phyloP scores from a whole-genome alignment of 2,797 vertebrate genomes.

The Sebastes alutus region DNA sequence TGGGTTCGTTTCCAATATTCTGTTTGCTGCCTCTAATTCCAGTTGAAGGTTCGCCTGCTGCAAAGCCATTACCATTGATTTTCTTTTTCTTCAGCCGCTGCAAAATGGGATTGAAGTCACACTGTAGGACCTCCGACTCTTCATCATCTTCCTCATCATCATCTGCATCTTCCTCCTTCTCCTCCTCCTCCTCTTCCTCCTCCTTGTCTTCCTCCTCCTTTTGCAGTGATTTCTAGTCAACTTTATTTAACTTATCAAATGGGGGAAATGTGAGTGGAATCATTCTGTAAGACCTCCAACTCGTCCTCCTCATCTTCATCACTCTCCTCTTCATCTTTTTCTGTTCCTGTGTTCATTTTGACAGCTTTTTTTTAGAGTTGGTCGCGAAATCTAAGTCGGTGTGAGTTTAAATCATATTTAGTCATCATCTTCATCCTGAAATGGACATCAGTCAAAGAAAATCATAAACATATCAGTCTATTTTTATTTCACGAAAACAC shows the following conservation, averaged over 20 bases:
- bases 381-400: neutral
- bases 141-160: constrained; percentile 26
- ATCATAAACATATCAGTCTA: neutral
- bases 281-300: neutral
- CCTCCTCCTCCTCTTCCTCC: neutral
- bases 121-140: constrained; percentile 33
- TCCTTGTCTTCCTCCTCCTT: neutral
- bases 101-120: constrained; percentile 55
- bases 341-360: neutral
- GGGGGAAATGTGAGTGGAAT: neutral
- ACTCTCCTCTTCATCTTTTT: neutral
- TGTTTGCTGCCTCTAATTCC: constrained; percentile 56
- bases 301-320: neutral
- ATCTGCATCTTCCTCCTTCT: constrained; percentile 2
- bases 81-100: constrained; percentile 44
- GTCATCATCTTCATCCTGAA: neutral
- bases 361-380: neutral
- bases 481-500: neutral
- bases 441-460: neutral
- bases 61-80: constrained; percentile 64
- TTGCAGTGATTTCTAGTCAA: neutral
- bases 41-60: constrained; percentile 52
- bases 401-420: neutral
- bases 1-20: constrained; percentile 31
- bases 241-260: constrained; percentile 11